Evolutionary conservation across 2,113 vertebrate species (phyloP).

Genomic region (Cygnus atratus): DNA sequence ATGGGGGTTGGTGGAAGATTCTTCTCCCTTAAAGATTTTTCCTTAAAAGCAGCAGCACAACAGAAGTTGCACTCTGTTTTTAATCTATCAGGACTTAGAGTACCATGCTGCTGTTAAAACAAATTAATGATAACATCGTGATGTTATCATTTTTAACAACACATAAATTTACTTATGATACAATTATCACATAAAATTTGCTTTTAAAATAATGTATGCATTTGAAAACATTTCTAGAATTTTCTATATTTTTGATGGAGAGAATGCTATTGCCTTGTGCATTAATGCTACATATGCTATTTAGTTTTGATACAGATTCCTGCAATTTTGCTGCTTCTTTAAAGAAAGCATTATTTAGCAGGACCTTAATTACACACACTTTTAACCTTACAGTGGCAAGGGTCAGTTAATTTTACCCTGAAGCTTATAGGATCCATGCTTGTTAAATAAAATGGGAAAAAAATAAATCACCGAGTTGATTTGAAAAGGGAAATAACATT

Average conservation of each 20-base stretch:
- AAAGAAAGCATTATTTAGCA: slow-evolving; percentile 8
- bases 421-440: slow-evolving; percentile 19
- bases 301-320: background rate
- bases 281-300: background rate
- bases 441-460: slow-evolving; percentile 63
- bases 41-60: background rate
- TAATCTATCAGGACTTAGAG: background rate
- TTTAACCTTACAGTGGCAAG: slow-evolving; percentile 27
- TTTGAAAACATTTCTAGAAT: background rate
- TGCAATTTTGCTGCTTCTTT: background rate
- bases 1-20: background rate
- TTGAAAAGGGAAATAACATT: slow-evolving; percentile 74
- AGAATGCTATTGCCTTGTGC: background rate
- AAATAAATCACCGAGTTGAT: slow-evolving; percentile 35
- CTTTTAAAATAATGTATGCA: background rate
- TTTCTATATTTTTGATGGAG: background rate
- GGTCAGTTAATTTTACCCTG: slow-evolving; percentile 62
- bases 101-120: background rate
- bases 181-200: background rate
- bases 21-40: background rate
- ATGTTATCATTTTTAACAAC: background rate
- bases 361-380: slow-evolving; percentile 42
- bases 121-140: background rate
- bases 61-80: background rate
- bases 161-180: background rate